Evolutionary conservation across 2,797 vertebrate genomes (phyloP), one percentile per base, ranked within the genome.

Genomic region (Syngnathus acus): DNA sequence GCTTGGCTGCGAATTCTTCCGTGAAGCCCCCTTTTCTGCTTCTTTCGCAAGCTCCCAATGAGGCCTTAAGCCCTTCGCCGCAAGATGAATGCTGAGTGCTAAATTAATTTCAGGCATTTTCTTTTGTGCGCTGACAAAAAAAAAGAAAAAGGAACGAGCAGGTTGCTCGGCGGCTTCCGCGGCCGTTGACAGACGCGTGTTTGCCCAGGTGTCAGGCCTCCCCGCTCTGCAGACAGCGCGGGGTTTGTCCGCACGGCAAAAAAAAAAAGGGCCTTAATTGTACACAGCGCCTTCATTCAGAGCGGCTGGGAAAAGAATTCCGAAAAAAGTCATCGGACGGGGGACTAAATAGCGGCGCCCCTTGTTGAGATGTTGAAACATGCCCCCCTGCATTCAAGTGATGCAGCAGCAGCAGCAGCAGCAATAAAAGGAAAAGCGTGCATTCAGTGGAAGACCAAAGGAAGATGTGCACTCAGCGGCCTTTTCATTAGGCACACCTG

Each of bases 161-260:
- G 89, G 88, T 90, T 91, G 89, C 87, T 87, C 60, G 88, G 88
- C 90, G 85, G 82, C 90, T 93, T 92, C 90, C 88, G 86, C 85
- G 89, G 85, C 81, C 67, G 90, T 91, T 94, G 94, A 93, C 91
- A 92, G 91, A 92, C 86, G 82, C 84, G 88, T 94, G 86, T 94
- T 94, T 93, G 92, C 88, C 92, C 92, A 93, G 92, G 93, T 94
- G 91, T 92, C 89, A 87, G 82, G 87, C 92, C 85, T 89, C 87
- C 76, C 72, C 54, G 54, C 26, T 77, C 87, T 85, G 79, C 84
- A 88, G 89, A 91, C 85, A 90, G 90, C 82, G 84, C 59, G 77
- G 86, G 85, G 91, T 80, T 84, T 89, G 83, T 87, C 88, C 84
- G 81, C 40, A 9, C n/a, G n/a, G n/a, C n/a, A n/a, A n/a, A 55